Evolutionary conservation across 2,797 vertebrate genomes (phyloP), one percentile per base, ranked within the genome.

Genomic region (Numenius phaeopus): DNA sequence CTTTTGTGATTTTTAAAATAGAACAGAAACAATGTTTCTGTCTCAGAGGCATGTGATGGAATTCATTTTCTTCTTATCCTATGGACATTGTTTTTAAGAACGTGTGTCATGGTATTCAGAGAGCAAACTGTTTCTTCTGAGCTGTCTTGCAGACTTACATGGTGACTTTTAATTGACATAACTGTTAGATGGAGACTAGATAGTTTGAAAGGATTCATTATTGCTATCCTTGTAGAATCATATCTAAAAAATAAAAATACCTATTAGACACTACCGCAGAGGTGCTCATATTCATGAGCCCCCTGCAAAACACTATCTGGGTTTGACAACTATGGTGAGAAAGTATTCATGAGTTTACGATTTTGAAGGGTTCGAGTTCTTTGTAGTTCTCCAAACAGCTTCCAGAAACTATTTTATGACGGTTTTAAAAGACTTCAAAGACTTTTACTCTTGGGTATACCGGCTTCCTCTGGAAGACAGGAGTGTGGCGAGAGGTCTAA

Each of bases 351-450:
- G 84, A 96, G 64, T 69, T 66, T 94, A 83, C 3, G 0, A 37
- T 75, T 90, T 71, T 90, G 96, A 97, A 96, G 94, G 58, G 58
- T 81, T 86, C 1, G 12, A 88, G 89, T 90, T 93, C 89, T 96
- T 94, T 93, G 83, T 95, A 91, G 87, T 87, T 85, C 75, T 94
- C 94, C 90, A 90, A 89, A 69, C 90, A 78, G 81, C 75, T 96
- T 87, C 83, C 67, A 91, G 94, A 95, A 96, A 91, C 75, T 97
- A 58, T 87, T 93, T 95, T 94, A 94, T 94, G 76, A 79, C 75
- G 87, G 87, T 90, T 88, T 93, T 92, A 75, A 92, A 87, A 88
- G 70, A 84, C 94, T 97, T 97, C 87, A 94, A 91, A 96, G 95
- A 64, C 59, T 93, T 92, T 85, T 69, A 18, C 83, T 95, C 95